phyloP scores from a whole-genome alignment of 2,113 vertebrate genomes.

The Trichomycterus rosablanca region DNA sequence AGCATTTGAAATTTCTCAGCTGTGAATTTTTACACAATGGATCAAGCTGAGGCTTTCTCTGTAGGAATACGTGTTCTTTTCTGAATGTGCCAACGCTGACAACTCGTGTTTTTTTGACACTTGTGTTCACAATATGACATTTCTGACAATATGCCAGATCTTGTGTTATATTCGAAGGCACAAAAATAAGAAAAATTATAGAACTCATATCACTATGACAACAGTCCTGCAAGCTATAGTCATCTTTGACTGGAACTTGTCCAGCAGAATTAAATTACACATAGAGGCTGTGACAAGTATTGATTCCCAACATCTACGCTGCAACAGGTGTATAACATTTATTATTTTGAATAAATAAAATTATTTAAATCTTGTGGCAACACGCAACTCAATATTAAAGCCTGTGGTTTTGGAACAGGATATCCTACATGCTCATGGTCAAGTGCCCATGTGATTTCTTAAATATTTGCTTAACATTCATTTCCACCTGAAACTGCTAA shows the following conservation, averaged over 20 bases:
- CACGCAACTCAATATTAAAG: too few species aligned
- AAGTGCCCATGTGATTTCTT: too few species aligned
- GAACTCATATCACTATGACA: conserved; percentile 3
- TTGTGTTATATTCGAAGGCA: background rate
- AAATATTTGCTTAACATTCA: too few species aligned
- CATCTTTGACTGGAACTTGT: background rate
- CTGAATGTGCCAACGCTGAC: too few species aligned
- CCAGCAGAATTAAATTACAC: background rate
- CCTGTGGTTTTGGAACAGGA: too few species aligned
- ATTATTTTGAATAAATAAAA: too few species aligned
- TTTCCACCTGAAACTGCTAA: too few species aligned
- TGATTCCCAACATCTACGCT: background rate
- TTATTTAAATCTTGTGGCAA: too few species aligned
- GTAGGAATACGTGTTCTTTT: background rate
- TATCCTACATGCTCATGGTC: too few species aligned
- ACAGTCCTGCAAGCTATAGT: background rate
- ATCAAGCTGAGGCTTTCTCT: background rate
- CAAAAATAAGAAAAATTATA: background rate
- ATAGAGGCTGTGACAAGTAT: background rate
- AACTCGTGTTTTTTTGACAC: background rate
- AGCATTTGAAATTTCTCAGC: background rate
- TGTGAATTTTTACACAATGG: background rate
- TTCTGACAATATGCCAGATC: background rate
- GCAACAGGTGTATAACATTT: too few species aligned
- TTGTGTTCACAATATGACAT: background rate